A percentile compares a stretch with the other conserved stretches of the same genome.
Conservation (phyloP, 2,797 vertebrate genomes). For the Sparidentex hasta region DNA sequence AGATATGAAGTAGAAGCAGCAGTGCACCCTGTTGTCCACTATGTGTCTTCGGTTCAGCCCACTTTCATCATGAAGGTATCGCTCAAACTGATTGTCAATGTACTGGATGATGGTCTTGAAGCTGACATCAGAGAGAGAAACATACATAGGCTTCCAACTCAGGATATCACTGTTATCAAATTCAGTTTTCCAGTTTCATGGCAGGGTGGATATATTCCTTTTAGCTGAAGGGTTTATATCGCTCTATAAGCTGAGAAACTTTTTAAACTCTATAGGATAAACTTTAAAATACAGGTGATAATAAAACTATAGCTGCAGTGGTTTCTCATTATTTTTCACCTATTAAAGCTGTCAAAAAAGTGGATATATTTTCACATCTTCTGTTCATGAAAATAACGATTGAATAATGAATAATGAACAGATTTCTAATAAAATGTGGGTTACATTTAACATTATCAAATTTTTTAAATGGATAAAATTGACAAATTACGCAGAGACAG, state of each 20-base stretch:
- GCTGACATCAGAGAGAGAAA: conserved; percentile 75
- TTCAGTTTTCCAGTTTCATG: background rate
- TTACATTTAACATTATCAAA: background rate
- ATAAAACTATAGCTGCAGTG: background rate
- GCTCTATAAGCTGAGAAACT: background rate
- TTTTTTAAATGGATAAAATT: background rate
- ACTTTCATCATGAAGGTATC: conserved; percentile 98
- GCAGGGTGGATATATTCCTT: background rate
- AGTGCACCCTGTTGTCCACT: conserved; percentile 97
- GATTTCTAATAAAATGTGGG: background rate
- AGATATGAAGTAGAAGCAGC: conserved; percentile 99
- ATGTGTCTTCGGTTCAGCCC: conserved; percentile 97
- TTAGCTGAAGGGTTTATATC: background rate
- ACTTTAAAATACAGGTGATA: background rate
- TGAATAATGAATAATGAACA: background rate
- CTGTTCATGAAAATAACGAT: background rate
- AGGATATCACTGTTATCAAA: background rate
- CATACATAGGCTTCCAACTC: background rate
- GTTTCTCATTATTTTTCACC: background rate
- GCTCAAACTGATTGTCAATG: conserved; percentile 98
- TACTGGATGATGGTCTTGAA: conserved; percentile 99
- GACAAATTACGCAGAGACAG: conserved; percentile 18
- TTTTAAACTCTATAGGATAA: background rate
- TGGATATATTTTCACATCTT: background rate
- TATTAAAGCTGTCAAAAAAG: background rate